These are phyloP conservation scores for Anser brachyrhynchus DNA, from an alignment of 2,113 vertebrate genomes.

Conservation along the genomic window DNA sequence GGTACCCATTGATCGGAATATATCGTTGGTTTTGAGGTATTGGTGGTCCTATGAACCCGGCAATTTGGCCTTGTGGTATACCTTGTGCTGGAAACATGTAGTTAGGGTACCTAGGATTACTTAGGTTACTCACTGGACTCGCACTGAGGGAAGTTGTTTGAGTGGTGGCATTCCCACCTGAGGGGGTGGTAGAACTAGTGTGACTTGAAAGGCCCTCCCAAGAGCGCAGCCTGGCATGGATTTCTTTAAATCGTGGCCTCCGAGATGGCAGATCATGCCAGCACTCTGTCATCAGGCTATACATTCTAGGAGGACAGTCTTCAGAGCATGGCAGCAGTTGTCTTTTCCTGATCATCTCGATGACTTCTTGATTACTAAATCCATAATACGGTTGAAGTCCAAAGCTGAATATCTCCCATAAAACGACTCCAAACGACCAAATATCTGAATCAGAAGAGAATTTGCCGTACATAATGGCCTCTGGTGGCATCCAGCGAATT, in stretches of 20 bases:
- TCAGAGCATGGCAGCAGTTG: conserved; percentile 95
- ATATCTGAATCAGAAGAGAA: conserved; percentile 96
- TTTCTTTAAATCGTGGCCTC: conserved; percentile 92
- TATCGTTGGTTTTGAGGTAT: conserved; percentile 91
- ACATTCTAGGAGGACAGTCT: conserved; percentile 95
- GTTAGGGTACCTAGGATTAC: conserved; percentile 91
- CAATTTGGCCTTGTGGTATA: conserved; percentile 86
- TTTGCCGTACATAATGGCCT: conserved; percentile 94
- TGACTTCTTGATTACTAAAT: conserved; percentile 98
- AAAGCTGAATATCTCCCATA: conserved; percentile 99
- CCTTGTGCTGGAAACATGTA: conserved; percentile 91
- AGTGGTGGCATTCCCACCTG: conserved; percentile 95
- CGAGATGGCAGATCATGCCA: conserved; percentile 96
- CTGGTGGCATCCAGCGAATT: conserved; percentile 97
- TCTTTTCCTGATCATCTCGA: conserved; percentile 96
- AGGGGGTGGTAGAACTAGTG: conserved; percentile 95
- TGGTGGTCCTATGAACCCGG: conserved; percentile 83
- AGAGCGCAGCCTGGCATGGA: conserved; percentile 89
- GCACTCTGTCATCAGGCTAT: conserved; percentile 95
- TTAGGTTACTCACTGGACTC: conserved; percentile 96
- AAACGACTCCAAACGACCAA: conserved; percentile 95
- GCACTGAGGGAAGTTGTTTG: conserved; percentile 98
- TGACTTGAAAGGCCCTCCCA: conserved; percentile 97
- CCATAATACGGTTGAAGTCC: conserved; percentile 96
- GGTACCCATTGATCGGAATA: conserved; percentile 96